A percentile compares a stretch with the other conserved stretches of the same genome.
These are phyloP conservation scores for Schizotus pectinicornis DNA, from an alignment of 2,888 invertebrate genomes.

Conservation along the genomic window DNA sequence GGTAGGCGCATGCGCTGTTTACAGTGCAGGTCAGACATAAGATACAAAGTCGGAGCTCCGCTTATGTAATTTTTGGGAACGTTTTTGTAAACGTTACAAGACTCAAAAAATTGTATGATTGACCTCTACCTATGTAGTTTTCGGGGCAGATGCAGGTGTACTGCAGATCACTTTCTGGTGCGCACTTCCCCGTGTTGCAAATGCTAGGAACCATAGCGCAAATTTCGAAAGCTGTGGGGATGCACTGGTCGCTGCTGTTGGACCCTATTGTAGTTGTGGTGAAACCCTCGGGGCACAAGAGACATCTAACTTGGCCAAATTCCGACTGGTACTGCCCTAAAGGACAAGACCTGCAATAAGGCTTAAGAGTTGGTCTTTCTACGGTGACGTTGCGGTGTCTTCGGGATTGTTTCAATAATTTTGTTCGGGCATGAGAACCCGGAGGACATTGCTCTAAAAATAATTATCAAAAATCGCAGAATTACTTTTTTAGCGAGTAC, in stretches of 20 bases:
- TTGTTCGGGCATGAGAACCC: slow-evolving; percentile 60
- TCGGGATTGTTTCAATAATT: slow-evolving; percentile 45
- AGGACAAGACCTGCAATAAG: slow-evolving; percentile 64
- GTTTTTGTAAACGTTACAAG: too few species aligned
- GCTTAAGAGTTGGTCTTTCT: slow-evolving; percentile 60
- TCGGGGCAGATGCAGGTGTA: slow-evolving; percentile 61
- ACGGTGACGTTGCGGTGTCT: slow-evolving; percentile 43
- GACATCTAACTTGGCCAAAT: slow-evolving; percentile 65
- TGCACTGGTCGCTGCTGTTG: slow-evolving; percentile 56
- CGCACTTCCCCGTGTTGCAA: slow-evolving; percentile 60
- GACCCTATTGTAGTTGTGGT: slow-evolving; percentile 60
- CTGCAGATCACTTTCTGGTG: slow-evolving; percentile 50
- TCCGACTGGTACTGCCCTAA: slow-evolving; percentile 66
- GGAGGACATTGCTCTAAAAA: slow-evolving; percentile 63
- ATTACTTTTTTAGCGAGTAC: slow-evolving; percentile 50
- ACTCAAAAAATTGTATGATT: too few species aligned
- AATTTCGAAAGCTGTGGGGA: slow-evolving; percentile 58
- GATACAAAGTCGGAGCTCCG: too few species aligned
- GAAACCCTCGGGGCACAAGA: slow-evolving; percentile 63
- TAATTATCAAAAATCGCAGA: not conserved
- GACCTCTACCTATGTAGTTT: slow-evolving; percentile 61
- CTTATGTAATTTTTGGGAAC: too few species aligned
- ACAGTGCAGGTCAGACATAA: too few species aligned
- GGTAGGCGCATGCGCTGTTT: too few species aligned
- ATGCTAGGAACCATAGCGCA: slow-evolving; percentile 60